These are phyloP conservation scores for Mormyrus lacerda DNA, from an alignment of 2,113 vertebrate species.

Conservation along the genomic window DNA sequence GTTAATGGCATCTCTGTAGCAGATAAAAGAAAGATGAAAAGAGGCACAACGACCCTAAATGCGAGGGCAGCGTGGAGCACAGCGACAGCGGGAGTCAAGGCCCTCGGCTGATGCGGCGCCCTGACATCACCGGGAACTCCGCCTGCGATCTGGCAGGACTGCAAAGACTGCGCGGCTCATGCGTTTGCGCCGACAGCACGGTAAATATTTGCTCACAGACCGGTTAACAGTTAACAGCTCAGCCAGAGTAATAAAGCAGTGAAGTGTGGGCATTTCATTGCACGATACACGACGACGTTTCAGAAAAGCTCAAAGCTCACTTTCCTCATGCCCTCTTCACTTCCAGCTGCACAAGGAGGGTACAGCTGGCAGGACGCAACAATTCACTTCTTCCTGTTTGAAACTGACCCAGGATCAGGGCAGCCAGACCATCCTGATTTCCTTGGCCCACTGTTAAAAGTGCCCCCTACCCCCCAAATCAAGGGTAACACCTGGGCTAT, in stretches of 20 bases:
- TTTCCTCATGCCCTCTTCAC: background rate
- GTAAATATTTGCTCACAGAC: background rate
- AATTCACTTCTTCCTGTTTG: slow-evolving; percentile 30
- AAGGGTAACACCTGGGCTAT: background rate
- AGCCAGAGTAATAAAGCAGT: slow-evolving; percentile 29
- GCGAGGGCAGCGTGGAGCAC: background rate
- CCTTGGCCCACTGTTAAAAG: background rate
- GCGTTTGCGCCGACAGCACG: background rate
- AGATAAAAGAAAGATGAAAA: background rate
- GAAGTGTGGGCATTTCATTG: background rate
- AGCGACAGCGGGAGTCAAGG: background rate
- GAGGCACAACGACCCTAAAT: background rate
- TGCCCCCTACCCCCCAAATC: background rate
- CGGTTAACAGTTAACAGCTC: background rate
- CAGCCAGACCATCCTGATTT: background rate
- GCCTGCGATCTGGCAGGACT: background rate
- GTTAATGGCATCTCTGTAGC: background rate
- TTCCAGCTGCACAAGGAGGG: background rate
- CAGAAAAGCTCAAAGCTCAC: background rate
- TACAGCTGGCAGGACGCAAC: background rate
- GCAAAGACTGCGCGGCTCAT: background rate
- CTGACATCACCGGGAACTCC: background rate
- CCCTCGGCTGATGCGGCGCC: background rate
- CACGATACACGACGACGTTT: background rate
- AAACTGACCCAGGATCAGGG: slow-evolving; percentile 27